Evolutionary conservation across 2,113 vertebrate genomes (phyloP), one percentile per base, ranked within the genome.

Genomic region (Pelecanoides urinatrix): DNA sequence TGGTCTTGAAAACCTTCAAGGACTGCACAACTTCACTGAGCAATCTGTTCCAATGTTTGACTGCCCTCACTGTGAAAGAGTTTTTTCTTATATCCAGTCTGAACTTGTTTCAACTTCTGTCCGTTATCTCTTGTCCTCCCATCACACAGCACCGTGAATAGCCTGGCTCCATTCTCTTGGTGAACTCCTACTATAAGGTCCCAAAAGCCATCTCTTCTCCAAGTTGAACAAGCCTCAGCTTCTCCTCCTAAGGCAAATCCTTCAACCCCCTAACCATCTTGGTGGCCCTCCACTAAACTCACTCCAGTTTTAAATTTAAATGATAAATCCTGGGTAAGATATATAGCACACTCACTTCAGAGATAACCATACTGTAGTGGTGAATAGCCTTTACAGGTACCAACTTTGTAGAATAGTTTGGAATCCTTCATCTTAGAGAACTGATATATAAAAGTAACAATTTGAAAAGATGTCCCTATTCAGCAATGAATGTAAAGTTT

Each of bases 61-160:
- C 49, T 71, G 26, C 21, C 20, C 7, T 38, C 42, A 53, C 14
- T 22, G 6, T 25, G 55, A 40, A 73, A 20, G 50, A 7, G 6
- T 5, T 92, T 70, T 80, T 58, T n/a, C 36, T 85, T 86, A 40
- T 50, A 76, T 45, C n/a, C n/a, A 50, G 25, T 16, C 63, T 34
- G 30, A 80, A 44, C 15, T 92, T 76, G 26, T 76, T 88, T 80
- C 36, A 83, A 11, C 20, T 76, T 92, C 68, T 74, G 21, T 7
- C 30, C 2, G 1, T 58, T 71, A 34, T 44, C 15, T 47, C 56
- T 73, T 67, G 32, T 52, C 40, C 18, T 68, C 21, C 15, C 13
- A 50, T 22, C 36, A 25, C 0, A 0, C 26, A 93, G 20, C 61
- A 36, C n/a, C 8, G 3, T 62, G 49, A 86, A 62, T 8, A 92